These are phyloP conservation scores for Doris montereyensis DNA, from an alignment of 2,888 invertebrate genomes.

Conservation along the genomic window DNA sequence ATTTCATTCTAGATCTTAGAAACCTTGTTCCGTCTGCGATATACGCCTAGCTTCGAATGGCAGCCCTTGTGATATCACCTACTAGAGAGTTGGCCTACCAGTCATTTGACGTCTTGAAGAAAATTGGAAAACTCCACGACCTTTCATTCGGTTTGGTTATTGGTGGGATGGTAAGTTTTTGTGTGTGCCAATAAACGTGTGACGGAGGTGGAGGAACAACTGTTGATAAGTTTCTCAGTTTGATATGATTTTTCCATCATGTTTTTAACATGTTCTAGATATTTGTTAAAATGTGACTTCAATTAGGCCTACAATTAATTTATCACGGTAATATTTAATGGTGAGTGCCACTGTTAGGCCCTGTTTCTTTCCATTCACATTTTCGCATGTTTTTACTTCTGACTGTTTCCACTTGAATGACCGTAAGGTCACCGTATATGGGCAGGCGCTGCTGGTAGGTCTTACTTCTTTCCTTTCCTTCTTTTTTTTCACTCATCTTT, in stretches of 20 bases:
- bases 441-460: too few species aligned
- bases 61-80: conserved; percentile 95
- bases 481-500: too few species aligned
- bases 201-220: not conserved
- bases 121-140: conserved; percentile 90
- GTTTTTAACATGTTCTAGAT: not conserved
- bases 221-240: not conserved
- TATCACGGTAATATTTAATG: too few species aligned
- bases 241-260: not conserved
- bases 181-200: too few species aligned
- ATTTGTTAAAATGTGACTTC: not conserved
- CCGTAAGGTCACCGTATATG: too few species aligned
- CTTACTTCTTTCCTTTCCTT: too few species aligned
- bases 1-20: conserved; percentile 75
- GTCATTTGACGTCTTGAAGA: conserved; percentile 91
- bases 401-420: too few species aligned
- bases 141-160: conserved; percentile 96
- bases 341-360: too few species aligned
- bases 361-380: too few species aligned
- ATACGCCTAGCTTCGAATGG: conserved; percentile 90
- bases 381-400: too few species aligned
- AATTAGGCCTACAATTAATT: not conserved
- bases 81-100: conserved; percentile 97
- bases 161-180: conserved; percentile 74
- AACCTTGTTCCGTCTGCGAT: conserved; percentile 83